Conservation (phyloP, 2,888 invertebrate species). For the Drosophila formosana region DNA sequence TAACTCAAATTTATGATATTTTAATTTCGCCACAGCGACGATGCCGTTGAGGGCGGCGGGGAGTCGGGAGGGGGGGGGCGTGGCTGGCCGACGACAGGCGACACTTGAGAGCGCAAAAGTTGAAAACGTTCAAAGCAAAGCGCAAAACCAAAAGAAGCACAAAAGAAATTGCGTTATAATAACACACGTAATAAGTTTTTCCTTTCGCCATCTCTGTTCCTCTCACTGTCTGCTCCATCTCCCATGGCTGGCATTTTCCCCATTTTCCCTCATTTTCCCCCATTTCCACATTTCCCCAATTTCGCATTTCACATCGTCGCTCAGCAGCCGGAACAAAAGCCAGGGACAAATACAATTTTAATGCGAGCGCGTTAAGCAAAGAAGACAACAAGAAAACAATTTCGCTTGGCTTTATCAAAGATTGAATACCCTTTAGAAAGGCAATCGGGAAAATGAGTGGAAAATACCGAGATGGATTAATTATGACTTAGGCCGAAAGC, state of each 20-base stretch:
- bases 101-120: constrained; percentile 62
- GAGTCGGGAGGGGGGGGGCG: too few species aligned
- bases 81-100: constrained; percentile 23
- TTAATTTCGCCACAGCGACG: constrained; percentile 67
- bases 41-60: not conserved
- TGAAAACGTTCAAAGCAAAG: constrained; percentile 47
- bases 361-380: constrained; percentile 54
- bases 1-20: constrained; percentile 81
- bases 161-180: constrained; percentile 75
- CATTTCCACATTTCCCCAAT: constrained; percentile 20
- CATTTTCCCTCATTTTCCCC: not conserved
- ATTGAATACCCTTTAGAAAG: constrained; percentile 28
- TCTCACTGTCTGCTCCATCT: not conserved
- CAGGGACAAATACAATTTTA: constrained; percentile 75
- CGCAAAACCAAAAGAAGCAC: constrained; percentile 41
- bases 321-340: constrained; percentile 41
- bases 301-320: constrained; percentile 35
- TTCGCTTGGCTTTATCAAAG: not conserved
- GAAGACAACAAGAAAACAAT: constrained; percentile 12
- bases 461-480: not conserved
- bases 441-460: not conserved
- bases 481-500: not conserved
- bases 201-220: not conserved
- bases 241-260: not conserved
- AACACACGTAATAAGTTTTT: constrained; percentile 71